Evolutionary conservation across 2,797 vertebrate genomes (phyloP).

Genomic region (Melanogrammus aeglefinus): DNA sequence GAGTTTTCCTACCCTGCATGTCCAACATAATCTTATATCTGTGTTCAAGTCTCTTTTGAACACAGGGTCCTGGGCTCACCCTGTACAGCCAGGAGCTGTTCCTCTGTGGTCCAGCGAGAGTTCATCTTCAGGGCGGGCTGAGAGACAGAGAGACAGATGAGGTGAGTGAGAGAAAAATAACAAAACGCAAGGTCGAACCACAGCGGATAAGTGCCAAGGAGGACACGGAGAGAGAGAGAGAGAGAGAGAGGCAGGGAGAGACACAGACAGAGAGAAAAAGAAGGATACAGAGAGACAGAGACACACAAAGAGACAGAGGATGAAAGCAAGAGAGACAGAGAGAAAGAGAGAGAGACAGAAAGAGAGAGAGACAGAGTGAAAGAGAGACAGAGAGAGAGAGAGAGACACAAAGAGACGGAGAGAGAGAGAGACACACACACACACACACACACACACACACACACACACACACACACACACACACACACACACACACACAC

Average conservation of each 20-base stretch:
- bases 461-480: too few species aligned
- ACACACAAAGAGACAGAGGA: background rate
- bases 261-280: conserved; percentile 35
- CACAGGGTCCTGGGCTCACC: conserved; percentile 77
- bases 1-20: too few species aligned
- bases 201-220: background rate
- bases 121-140: conserved; percentile 85
- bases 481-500: too few species aligned
- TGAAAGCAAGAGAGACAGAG: background rate
- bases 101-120: conserved; percentile 90
- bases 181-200: background rate
- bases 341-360: too few species aligned
- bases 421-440: too few species aligned
- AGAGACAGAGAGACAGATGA: background rate
- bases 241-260: background rate
- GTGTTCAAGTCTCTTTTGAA: too few species aligned
- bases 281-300: conserved; percentile 74
- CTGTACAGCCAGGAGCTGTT: conserved; percentile 92
- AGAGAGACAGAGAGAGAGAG: too few species aligned
- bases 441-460: too few species aligned
- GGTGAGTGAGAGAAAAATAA: conserved; percentile 9
- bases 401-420: too few species aligned
- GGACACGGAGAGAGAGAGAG: conserved; percentile 67
- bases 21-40: too few species aligned
- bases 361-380: too few species aligned